Percentiles rank a stretch among this genome's conserved stretches.
phyloP scores from a whole-genome alignment of 2,113 vertebrate genomes.

The Eulacestoma nigropectus region DNA sequence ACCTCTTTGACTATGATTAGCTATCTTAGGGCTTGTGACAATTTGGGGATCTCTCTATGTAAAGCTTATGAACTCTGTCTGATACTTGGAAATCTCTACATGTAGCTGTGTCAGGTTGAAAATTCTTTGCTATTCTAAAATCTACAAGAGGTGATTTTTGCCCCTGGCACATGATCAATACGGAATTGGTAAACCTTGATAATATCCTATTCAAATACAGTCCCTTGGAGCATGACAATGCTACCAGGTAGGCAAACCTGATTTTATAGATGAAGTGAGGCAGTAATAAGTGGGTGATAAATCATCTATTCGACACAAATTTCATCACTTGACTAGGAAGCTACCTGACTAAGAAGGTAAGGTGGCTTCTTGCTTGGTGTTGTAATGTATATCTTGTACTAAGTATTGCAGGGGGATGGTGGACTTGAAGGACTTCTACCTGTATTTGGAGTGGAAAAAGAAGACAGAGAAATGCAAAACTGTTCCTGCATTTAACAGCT shows the following conservation, averaged over 20 bases:
- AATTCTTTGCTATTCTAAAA: background rate
- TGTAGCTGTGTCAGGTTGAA: background rate
- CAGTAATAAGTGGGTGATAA: background rate
- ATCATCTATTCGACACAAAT: background rate
- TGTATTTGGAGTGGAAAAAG: background rate
- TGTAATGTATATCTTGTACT: background rate
- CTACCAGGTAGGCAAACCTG: background rate
- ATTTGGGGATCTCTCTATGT: background rate
- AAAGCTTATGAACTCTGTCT: background rate
- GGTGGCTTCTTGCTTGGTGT: background rate
- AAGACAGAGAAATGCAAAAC: background rate
- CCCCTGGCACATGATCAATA: background rate
- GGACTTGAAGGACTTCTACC: background rate
- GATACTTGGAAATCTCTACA: background rate
- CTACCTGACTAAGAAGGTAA: background rate
- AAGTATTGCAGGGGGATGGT: background rate
- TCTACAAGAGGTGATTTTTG: background rate
- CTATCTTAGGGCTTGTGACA: background rate
- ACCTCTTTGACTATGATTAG: background rate
- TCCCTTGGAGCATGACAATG: background rate
- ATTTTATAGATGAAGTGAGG: background rate
- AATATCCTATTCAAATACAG: background rate
- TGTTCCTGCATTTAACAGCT: background rate
- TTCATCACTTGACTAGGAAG: background rate
- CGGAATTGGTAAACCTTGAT: background rate